phyloP scores from a whole-genome alignment of 2,113 vertebrate species.

The Nyctereutes procyonoides region DNA sequence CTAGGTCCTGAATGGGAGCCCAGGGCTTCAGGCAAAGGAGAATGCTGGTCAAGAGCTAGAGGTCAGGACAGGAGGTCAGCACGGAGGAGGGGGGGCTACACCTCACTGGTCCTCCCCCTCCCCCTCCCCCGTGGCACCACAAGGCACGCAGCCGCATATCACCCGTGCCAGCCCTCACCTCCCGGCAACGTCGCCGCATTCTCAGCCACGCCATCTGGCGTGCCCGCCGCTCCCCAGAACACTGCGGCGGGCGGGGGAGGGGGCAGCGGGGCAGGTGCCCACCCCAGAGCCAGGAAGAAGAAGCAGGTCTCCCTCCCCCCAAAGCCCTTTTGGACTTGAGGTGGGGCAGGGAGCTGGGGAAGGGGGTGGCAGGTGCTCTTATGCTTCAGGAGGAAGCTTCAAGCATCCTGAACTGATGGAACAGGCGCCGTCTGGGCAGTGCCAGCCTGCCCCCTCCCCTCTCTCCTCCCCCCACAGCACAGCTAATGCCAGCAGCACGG shows the following conservation, averaged over 20 bases:
- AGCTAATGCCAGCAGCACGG: neutral
- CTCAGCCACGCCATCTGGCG: conserved; percentile 81
- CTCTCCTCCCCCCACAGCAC: neutral
- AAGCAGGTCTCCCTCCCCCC: conserved; percentile 64
- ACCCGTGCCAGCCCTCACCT: conserved; percentile 83
- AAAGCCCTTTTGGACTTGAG: conserved; percentile 8
- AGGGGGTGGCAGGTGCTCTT: conserved; percentile 46
- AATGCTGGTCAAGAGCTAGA: neutral
- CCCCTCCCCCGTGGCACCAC: conserved; percentile 78
- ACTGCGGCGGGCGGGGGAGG: conserved; percentile 77
- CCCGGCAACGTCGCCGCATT: conserved; percentile 82
- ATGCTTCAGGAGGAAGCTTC: neutral
- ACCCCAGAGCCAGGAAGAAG: conserved; percentile 67
- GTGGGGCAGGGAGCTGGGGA: conserved; percentile 44
- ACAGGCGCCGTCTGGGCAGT: conserved; percentile 20
- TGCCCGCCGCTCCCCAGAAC: conserved; percentile 81
- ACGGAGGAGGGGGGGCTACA: neutral
- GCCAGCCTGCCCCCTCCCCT: conserved; percentile 55
- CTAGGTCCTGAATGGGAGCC: neutral
- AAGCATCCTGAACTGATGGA: neutral
- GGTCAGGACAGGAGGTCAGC: conserved; percentile 63
- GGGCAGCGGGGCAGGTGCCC: conserved; percentile 80
- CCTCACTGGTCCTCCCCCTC: conserved; percentile 49
- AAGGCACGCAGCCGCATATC: conserved; percentile 79
- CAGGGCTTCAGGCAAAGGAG: neutral